Evolutionary conservation across 2,113 vertebrate genomes (phyloP).

Genomic region (Picathartes gymnocephalus): DNA sequence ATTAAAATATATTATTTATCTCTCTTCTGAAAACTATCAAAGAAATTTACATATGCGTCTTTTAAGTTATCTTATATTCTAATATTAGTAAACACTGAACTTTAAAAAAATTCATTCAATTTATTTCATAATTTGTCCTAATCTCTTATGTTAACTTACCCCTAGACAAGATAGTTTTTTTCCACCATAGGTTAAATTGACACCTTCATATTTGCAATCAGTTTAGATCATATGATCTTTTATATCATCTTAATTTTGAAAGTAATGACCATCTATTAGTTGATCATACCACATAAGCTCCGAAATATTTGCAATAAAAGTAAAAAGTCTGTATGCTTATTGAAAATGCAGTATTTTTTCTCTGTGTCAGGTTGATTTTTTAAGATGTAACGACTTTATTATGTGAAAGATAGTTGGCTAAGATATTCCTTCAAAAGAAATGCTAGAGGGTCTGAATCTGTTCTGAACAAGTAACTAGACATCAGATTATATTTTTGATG

Average conservation of each 20-base stretch:
- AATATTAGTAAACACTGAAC: not conserved
- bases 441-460: not conserved
- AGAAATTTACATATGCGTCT: not conserved
- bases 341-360: not conserved
- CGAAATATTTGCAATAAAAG: not conserved
- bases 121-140: not conserved
- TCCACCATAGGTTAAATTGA: not conserved
- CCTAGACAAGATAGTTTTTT: not conserved
- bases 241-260: not conserved
- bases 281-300: not conserved
- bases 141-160: not conserved
- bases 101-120: not conserved
- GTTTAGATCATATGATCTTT: not conserved
- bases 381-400: not conserved
- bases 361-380: not conserved
- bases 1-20: not conserved
- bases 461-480: not conserved
- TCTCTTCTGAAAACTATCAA: not conserved
- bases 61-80: not conserved
- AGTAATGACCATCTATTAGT: not conserved
- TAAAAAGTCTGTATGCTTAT: not conserved
- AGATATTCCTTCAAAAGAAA: not conserved
- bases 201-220: not conserved
- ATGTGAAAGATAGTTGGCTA: not conserved
- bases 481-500: not conserved